Evolutionary conservation across 1,140 invertebrate genomes (phyloP).

Genomic region (Bombus impatiens): DNA sequence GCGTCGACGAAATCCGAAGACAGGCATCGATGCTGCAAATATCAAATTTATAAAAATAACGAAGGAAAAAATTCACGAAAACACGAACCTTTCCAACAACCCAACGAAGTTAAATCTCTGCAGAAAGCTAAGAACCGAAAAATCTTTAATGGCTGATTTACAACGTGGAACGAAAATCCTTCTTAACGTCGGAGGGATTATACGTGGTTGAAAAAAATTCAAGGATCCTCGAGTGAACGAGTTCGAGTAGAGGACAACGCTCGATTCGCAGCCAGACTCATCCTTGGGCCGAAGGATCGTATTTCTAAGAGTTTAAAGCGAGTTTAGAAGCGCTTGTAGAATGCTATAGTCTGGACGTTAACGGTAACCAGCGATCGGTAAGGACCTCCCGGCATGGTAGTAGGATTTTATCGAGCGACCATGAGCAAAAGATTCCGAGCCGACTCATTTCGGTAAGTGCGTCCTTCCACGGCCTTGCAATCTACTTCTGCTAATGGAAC

Average conservation of each 20-base stretch:
- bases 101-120: not conserved
- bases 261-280: conserved; percentile 8
- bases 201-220: not conserved
- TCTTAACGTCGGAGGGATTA: not conserved
- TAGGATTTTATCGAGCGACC: conserved; percentile 57
- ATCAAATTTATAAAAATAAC: not conserved
- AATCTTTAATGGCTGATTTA: not conserved
- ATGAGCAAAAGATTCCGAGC: conserved; percentile 64
- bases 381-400: conserved; percentile 55
- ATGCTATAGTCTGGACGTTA: conserved; percentile 51
- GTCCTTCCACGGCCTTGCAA: conserved; percentile 67
- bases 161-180: conserved; percentile 3
- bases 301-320: conserved; percentile 60
- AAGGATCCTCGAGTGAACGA: not conserved
- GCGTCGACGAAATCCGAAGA: not conserved
- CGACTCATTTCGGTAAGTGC: conserved; percentile 59
- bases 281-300: conserved; percentile 58
- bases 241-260: not conserved
- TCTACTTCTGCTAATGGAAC: conserved; percentile 65
- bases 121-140: no score
- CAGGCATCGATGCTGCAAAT: not conserved
- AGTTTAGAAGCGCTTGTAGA: conserved; percentile 45
- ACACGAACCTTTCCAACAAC: not conserved
- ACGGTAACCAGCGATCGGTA: conserved; percentile 57
- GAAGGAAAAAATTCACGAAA: not conserved